Conservation (phyloP, 2,888 invertebrate species). For the Dryobota labecula region DNA sequence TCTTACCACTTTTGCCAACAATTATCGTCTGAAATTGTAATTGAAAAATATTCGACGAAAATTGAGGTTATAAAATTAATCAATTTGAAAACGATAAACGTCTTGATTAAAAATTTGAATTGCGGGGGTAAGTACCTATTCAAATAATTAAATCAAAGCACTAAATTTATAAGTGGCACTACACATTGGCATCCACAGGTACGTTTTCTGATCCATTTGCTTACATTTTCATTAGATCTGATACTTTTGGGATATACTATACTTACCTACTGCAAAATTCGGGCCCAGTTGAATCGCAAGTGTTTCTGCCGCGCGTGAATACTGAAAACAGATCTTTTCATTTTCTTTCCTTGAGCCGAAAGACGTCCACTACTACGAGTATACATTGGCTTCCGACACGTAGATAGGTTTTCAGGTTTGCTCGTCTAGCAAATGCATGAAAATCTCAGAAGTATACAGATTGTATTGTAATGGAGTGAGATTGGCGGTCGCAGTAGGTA, state of each 20-base stretch:
- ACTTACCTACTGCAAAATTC: neutral
- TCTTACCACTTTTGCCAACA: neutral
- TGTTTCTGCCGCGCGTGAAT: neutral
- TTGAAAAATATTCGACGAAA: too few relatives aligned
- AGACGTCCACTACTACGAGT: too few relatives aligned
- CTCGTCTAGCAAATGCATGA: neutral
- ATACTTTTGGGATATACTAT: neutral
- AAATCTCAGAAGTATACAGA: neutral
- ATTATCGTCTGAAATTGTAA: neutral
- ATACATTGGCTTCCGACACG: neutral
- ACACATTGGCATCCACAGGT: neutral
- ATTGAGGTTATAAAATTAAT: too few relatives aligned
- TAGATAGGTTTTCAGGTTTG: neutral
- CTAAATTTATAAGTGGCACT: neutral
- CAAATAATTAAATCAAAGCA: neutral
- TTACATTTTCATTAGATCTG: neutral
- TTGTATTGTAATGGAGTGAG: neutral
- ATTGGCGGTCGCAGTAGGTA: neutral
- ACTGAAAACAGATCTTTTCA: neutral
- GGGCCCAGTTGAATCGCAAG: neutral
- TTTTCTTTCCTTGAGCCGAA: neutral
- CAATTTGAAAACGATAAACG: neutral
- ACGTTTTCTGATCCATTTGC: neutral
- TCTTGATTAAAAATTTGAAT: neutral
- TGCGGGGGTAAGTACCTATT: neutral